These are phyloP conservation scores for Chaenogobius annularis DNA, from an alignment of 2,113 vertebrate species.

Conservation along the genomic window DNA sequence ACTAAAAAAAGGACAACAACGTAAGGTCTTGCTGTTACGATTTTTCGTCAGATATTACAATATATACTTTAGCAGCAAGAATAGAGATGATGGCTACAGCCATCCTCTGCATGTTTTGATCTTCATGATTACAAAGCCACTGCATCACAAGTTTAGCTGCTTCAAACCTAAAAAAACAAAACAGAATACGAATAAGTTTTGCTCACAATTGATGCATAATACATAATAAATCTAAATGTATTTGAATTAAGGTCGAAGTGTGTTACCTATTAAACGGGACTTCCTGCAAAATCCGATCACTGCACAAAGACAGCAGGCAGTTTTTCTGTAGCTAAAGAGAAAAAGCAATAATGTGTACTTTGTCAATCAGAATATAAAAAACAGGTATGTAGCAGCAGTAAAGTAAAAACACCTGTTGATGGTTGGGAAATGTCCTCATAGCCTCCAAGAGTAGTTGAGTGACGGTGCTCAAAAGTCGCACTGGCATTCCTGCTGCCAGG, in stretches of 20 bases:
- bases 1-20: conserved; percentile 67
- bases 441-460: conserved; percentile 94
- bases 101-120: conserved; percentile 99
- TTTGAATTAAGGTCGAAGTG: neutral
- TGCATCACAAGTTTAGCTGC: conserved; percentile 99
- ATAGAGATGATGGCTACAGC: conserved; percentile 99
- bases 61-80: conserved; percentile 93
- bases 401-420: conserved; percentile 81
- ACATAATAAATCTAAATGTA: neutral
- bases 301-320: conserved; percentile 97
- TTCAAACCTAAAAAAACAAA: conserved; percentile 85
- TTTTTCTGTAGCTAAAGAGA: conserved; percentile 92
- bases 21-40: neutral
- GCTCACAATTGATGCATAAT: neutral
- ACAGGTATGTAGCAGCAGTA: neutral
- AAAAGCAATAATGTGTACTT: conserved; percentile 8
- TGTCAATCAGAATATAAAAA: neutral
- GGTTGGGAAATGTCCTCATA: conserved; percentile 98
- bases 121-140: conserved; percentile 99
- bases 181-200: neutral
- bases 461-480: conserved; percentile 87
- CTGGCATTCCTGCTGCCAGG: conserved; percentile 92
- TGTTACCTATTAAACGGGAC: conserved; percentile 95
- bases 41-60: neutral
- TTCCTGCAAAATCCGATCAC: conserved; percentile 96